Evolutionary conservation across 1,140 invertebrate species (phyloP).

Genomic region (Aricia agestis): DNA sequence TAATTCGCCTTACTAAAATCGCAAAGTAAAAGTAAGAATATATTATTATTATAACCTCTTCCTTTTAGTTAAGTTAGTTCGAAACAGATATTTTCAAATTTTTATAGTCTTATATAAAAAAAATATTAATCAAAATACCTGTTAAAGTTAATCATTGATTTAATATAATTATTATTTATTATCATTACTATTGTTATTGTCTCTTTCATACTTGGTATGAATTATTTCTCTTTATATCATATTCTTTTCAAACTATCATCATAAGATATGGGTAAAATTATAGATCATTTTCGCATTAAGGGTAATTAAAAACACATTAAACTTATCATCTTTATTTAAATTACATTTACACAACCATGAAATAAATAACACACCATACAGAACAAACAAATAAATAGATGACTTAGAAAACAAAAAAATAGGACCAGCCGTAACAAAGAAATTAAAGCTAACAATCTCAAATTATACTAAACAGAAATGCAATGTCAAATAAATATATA

Average conservation of each 20-base stretch:
- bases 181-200: background rate
- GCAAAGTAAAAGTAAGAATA: too few relatives aligned
- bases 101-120: too few relatives aligned
- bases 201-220: background rate
- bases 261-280: too few relatives aligned
- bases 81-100: too few relatives aligned
- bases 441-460: slow-evolving; percentile 11
- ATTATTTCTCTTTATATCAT: background rate
- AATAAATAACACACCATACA: slow-evolving; percentile 5
- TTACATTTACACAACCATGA: slow-evolving; percentile 8
- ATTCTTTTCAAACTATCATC: background rate
- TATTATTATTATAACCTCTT: too few relatives aligned
- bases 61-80: too few relatives aligned
- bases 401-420: slow-evolving; percentile 10
- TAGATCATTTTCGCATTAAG: background rate
- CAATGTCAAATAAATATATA: background rate
- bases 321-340: background rate
- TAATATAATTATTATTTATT: too few relatives aligned
- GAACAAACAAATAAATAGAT: background rate
- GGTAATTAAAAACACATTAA: background rate
- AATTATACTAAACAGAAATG: background rate
- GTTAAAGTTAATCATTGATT: background rate
- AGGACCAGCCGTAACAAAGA: slow-evolving; percentile 1
- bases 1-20: too few relatives aligned
- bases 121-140: too few relatives aligned